Evolutionary conservation across 2,113 vertebrate species (phyloP), one percentile per base, ranked within the genome.

Genomic region (Pygoscelis antarcticus): DNA sequence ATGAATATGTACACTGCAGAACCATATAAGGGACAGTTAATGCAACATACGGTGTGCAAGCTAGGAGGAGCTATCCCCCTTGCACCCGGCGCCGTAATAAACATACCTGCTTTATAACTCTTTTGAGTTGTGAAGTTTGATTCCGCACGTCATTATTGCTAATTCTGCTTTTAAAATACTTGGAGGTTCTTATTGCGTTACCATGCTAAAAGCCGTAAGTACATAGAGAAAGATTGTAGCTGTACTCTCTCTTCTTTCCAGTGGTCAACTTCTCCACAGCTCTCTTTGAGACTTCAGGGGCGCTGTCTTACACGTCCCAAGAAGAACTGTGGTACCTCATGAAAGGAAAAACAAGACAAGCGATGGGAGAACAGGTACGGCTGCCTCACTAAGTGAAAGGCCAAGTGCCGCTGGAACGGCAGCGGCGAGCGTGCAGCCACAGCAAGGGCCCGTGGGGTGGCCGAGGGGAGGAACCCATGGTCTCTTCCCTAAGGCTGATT

Each of bases 401-500:
- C 25, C 15, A 57, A 9, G 11, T 1, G 1, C 12, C 3, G 1
- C 46, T 7, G 22, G 22, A 9, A 22, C 1, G 1, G 32, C 11
- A 6, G 25, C 9, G 11, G 34, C 5, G 4, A 66, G 29, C 3
- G 1, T 4, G 4, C 3, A 4, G n/a, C 36, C 1, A 1, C 32
- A 25, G 30, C 13, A 30, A 13, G 26, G 11, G 7, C 21, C 12
- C 0, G 7, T 2, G 5, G 7, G 17, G 5, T 3, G 3, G 27
- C 22, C 1, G 1, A 23, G 11, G 40, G 3, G 64, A 11, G 2
- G 40, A 54, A 16, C 13, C 3, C 11, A 6, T 3, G 0, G 7
- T 1, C 1, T 2, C 16, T 47, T 3, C 6, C 11, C 9, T 3
- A 5, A 11, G 9, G 10, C 26, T 40, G 21, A 3, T 4, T 4